Evolutionary conservation across 2,797 vertebrate genomes (phyloP), one percentile per base, ranked within the genome.

Genomic region (Capromys pilorides): DNA sequence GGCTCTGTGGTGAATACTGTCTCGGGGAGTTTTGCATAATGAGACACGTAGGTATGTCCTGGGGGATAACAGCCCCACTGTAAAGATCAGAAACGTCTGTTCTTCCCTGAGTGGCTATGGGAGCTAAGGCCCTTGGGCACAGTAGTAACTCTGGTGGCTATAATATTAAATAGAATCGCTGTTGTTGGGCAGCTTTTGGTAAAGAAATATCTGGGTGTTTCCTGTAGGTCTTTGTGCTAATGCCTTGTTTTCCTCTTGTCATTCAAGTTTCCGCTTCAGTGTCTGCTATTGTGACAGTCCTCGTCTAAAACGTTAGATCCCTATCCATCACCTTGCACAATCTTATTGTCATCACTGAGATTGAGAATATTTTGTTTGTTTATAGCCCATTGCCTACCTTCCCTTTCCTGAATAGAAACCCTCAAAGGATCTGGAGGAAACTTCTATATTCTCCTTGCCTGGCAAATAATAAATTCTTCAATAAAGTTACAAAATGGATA

Each of bases 211-310:
- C 24, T 81, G 26, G 26, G 75, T 85, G 5, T 2, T 90, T n/a
- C 12, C 21, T 26, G 9, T 51, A 39, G 59, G 75, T 88, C 49
- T 95, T 87, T 83, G 39, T 24, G 45, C 73, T 61, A 80, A 88
- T 49, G 45, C 2, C 2, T 19, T 54, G 78, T 41, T 19, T 41
- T 33, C 39, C 59, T 31, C 31, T 19, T n/a, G 21, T 71, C 31
- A 86, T 39, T 86, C 7, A 21, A 24, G 28, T 90, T 93, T 88
- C 57, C 39, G 19, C 61, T 88, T 87, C 79, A 79, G 78, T 81
- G 2, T 33, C 69, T 81, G 28, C 26, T 64, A 39, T 4, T 9
- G 64, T 26, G 36, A 28, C 0, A 26, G 19, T 33, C 10, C 57
- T 93, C 82, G 77, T 28, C 90, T 79, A 49, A 83, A 92, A 77